phyloP scores from a whole-genome alignment of 2,113 vertebrate species.

The Picathartes gymnocephalus region DNA sequence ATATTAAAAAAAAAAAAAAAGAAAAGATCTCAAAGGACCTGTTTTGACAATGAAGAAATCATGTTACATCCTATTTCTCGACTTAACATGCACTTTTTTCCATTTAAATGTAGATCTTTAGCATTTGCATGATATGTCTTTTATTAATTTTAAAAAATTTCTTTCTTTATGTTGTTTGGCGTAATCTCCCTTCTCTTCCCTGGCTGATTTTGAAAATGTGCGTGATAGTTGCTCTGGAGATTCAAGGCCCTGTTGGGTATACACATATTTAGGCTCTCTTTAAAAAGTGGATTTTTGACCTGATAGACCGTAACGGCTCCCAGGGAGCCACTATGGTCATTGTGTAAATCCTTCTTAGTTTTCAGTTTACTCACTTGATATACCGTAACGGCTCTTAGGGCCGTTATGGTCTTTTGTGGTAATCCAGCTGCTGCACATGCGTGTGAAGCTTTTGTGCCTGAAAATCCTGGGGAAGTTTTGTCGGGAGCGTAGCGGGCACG shows the following conservation, averaged over 20 bases:
- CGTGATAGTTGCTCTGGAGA: slow-evolving; percentile 41
- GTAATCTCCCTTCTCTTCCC: not conserved
- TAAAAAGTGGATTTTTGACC: slow-evolving; percentile 69
- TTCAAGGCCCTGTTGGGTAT: slow-evolving; percentile 46
- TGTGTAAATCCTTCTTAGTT: slow-evolving; percentile 64
- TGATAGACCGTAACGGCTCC: slow-evolving; percentile 62
- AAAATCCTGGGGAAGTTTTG: slow-evolving; percentile 32
- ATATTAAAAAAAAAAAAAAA: not conserved
- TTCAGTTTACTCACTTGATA: slow-evolving; percentile 63
- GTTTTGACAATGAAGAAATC: not conserved
- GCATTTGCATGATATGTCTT: not conserved
- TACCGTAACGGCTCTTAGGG: slow-evolving; percentile 42
- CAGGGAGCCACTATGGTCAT: slow-evolving; percentile 57
- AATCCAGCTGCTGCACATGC: slow-evolving; percentile 68
- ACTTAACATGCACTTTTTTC: not conserved
- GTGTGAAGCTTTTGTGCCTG: slow-evolving; percentile 52
- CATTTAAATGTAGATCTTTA: not conserved
- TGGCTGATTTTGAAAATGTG: slow-evolving; percentile 45
- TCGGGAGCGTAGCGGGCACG: not conserved
- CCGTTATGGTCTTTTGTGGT: slow-evolving; percentile 49
- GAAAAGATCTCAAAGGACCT: not conserved
- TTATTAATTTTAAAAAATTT: not conserved
- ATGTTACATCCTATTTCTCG: not conserved
- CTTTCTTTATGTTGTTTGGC: not conserved
- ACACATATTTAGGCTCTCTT: slow-evolving; percentile 46